Evolutionary conservation across 2,888 invertebrate genomes (phyloP), one percentile per base, ranked within the genome.

Genomic region (Acanthopleura granulata): DNA sequence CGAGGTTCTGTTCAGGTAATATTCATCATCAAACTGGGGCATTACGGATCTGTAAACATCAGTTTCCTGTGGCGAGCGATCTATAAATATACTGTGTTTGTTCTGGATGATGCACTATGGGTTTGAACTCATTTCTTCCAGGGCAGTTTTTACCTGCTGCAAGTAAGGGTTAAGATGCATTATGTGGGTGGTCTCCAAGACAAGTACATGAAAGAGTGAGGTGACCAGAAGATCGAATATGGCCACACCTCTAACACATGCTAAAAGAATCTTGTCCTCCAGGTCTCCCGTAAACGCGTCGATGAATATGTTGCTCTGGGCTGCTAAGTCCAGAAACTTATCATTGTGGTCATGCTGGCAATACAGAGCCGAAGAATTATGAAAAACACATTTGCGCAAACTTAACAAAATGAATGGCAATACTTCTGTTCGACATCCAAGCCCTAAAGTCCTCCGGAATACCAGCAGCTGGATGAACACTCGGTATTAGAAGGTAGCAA

Each of bases 401-500:
- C n/a, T n/a, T n/a, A n/a, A n/a, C n/a, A n/a, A n/a, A n/a, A n/a
- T n/a, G n/a, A n/a, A n/a, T n/a, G n/a, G n/a, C n/a, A n/a, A n/a
- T n/a, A n/a, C n/a, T n/a, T n/a, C n/a, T n/a, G n/a, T n/a, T n/a
- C n/a, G n/a, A n/a, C n/a, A n/a, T n/a, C n/a, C n/a, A n/a, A n/a
- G n/a, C n/a, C n/a, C n/a, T n/a, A n/a, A n/a, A n/a, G n/a, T n/a
- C n/a, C n/a, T n/a, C n/a, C n/a, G n/a, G n/a, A 22, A 66, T 27
- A 22, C 66, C 66, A 66, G 66, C 9, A 66, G 66, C 66, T 22
- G 66, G 66, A 66, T 66, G 66, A 3, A 9, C 66, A 66, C 6
- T 27, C 16, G 66, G 66, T 16, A 27, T 66, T 25, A 66, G 29
- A 22, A 66, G 66, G 12, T 3, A 22, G 25, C 66, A 66, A 15